A percentile compares a stretch with the other conserved stretches of the same genome.
phyloP scores from a whole-genome alignment of 1,140 invertebrate species.

The Yoshiicerus persimilis region DNA sequence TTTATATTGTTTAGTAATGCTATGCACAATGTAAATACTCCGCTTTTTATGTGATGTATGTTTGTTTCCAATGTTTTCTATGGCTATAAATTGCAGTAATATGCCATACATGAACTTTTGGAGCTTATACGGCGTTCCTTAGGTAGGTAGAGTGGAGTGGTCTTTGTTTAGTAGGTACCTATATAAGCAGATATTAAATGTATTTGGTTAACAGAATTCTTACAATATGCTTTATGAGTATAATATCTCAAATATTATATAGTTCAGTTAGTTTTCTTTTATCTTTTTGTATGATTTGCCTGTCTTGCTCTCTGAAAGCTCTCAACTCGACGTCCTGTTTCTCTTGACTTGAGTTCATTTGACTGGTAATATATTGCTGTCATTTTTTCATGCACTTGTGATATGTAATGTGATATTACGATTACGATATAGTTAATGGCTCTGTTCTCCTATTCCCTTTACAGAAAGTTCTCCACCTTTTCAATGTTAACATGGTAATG shows the following conservation, averaged over 20 bases:
- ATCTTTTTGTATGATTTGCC: conserved; percentile 5
- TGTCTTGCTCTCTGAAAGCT: conserved; percentile 11
- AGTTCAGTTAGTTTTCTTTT: conserved; percentile 7
- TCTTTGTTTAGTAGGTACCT: too few species aligned
- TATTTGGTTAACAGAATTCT: not conserved
- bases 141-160: too few species aligned
- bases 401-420: conserved; percentile 21
- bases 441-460: conserved; percentile 11
- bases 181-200: too few species aligned
- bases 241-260: not conserved
- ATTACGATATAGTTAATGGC: conserved; percentile 2
- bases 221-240: not conserved
- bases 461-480: conserved; percentile 19
- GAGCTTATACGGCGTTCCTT: not conserved
- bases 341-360: conserved; percentile 22
- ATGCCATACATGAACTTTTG: not conserved
- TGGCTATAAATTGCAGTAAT: not conserved
- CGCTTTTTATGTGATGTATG: not conserved
- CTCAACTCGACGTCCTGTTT: conserved; percentile 21
- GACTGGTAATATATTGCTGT: conserved; percentile 13
- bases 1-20: not conserved
- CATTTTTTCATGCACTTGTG: conserved; percentile 6
- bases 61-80: not conserved
- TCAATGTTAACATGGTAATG: conserved; percentile 20
- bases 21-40: not conserved